Base-by-base conservation (phyloP, 2,888 invertebrate species). In the Plagodis dolabraria region DNA sequence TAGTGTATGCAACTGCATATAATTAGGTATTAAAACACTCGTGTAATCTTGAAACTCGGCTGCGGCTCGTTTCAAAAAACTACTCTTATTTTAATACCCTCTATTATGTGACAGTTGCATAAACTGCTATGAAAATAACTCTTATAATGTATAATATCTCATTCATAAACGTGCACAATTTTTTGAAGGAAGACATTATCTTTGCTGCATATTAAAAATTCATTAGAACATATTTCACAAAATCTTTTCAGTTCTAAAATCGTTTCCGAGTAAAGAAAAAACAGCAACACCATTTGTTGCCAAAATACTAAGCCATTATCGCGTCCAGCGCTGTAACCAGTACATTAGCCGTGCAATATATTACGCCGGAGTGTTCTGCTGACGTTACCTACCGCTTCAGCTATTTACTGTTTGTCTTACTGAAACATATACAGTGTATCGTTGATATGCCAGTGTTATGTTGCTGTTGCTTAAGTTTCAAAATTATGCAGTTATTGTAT, bases 341-440 rank as follows among this genome's bases (percentile, higher is more conserved):
- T 75, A 78, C 84, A 84, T 84, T 85, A 84, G 76, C 74, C 66
- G 68, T 66, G 77, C 79, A 78, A 84, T 85, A 83, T 81, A 80
- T 83, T 80, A 83, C 75, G 68, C 64, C 77, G 79, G 81, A 84
- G 84, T 83, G 84, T 79, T 77, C 71, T 72, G 75, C 80, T 70
- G 76, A 70, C 57, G 43, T 47, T 60, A 55, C 53, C 44, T 38
- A 44, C 35, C 9, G 47, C 42, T 56, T 57, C 44, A 47, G 44
- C 52, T 49, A 55, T 71, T 70, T 59, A 65, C 68, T 75, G 70
- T 77, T 75, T 76, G 72, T 74, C 67, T 63, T 64, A 33, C 53
- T 62, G 68, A 67, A 65, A 58, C 67, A 69, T 71, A 71, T 70
- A 72, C 64, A 64, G 63, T 66, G 71, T 60, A 64, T 56, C 66